These are phyloP conservation scores for Gallinago paraguaiae DNA, from an alignment of 2,113 vertebrate species.

Conservation along the genomic window DNA sequence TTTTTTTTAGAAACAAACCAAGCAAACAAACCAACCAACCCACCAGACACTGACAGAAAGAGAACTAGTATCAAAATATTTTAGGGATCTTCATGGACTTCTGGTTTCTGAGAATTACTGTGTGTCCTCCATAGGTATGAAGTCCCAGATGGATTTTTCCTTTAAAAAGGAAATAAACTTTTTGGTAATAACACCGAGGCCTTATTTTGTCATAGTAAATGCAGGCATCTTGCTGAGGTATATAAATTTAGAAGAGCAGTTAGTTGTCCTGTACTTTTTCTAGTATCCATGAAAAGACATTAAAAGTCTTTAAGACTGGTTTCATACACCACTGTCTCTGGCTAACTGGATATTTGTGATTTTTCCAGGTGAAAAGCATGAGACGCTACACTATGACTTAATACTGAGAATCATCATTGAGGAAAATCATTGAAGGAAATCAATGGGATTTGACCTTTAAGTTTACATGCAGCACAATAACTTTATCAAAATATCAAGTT, in stretches of 20 bases:
- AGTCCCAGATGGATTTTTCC: not conserved
- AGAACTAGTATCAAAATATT: not conserved
- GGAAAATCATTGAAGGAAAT: not conserved
- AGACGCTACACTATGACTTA: not conserved
- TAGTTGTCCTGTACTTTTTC: not conserved
- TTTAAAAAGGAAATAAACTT: not conserved
- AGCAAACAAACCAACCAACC: not conserved
- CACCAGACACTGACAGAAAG: not conserved
- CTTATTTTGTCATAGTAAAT: not conserved
- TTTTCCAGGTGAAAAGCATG: not conserved
- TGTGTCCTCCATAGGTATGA: not conserved
- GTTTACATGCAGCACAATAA: not conserved
- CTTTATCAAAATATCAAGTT: not conserved
- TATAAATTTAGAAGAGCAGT: not conserved
- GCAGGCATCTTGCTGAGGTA: not conserved
- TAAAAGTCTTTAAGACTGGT: not conserved
- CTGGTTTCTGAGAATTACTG: not conserved
- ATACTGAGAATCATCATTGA: not conserved
- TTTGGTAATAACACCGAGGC: not conserved
- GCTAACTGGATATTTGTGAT: not conserved
- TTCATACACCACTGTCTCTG: not conserved
- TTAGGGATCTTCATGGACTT: not conserved
- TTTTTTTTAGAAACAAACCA: not conserved
- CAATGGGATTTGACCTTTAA: accelerated
- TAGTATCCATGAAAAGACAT: not conserved